Conservation (phyloP, 2,888 invertebrate species). For the Criorhina ranunculi region DNA sequence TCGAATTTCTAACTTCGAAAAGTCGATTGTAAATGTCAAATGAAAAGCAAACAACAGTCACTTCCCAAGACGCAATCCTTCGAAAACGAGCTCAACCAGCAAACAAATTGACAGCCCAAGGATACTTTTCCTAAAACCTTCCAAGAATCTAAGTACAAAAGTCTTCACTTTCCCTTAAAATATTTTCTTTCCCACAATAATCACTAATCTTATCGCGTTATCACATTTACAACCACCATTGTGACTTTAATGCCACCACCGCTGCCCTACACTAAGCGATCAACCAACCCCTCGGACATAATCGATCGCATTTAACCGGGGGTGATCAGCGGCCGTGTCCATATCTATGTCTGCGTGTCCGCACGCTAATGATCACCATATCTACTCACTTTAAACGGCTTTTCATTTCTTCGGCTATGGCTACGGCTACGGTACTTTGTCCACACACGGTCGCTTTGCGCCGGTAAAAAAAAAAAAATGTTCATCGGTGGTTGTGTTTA, state of each 20-base stretch:
- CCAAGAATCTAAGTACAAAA: too few species aligned
- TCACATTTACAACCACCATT: slow-evolving; percentile 31
- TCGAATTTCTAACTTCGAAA: too few species aligned
- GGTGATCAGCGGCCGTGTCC: slow-evolving; percentile 70
- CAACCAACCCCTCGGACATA: slow-evolving; percentile 49
- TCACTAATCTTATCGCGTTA: slow-evolving; percentile 18
- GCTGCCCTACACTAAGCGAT: slow-evolving; percentile 19
- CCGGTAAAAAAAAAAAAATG: too few species aligned
- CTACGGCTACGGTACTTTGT: slow-evolving; percentile 70
- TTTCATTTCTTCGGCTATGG: slow-evolving; percentile 66
- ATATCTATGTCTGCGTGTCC: slow-evolving; percentile 67
- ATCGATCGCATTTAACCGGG: slow-evolving; percentile 53
- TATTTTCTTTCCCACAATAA: slow-evolving; percentile 16
- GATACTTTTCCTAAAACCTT: too few species aligned
- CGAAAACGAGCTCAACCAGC: too few species aligned
- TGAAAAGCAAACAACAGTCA: too few species aligned
- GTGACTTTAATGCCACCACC: slow-evolving; percentile 15
- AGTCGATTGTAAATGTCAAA: too few species aligned
- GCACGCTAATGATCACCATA: slow-evolving; percentile 70
- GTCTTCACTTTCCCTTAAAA: too few species aligned
- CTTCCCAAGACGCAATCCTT: too few species aligned
- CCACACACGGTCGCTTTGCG: slow-evolving; percentile 12
- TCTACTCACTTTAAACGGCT: slow-evolving; percentile 61
- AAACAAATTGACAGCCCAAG: too few species aligned
- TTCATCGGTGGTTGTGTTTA: slow-evolving; percentile 67